phyloP scores from a whole-genome alignment of 2,113 vertebrate genomes.

The Colius striatus region DNA sequence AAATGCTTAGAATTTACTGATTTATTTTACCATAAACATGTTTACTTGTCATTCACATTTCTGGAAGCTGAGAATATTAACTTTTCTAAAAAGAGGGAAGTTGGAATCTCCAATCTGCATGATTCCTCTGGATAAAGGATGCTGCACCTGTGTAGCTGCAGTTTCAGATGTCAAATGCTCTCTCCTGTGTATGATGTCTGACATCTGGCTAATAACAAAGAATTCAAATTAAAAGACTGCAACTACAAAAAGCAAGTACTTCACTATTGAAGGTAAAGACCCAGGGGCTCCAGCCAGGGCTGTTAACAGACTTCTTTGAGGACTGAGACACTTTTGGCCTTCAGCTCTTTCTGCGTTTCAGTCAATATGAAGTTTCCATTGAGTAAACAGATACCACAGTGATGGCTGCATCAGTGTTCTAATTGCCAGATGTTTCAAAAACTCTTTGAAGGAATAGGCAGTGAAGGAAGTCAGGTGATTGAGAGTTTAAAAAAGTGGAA shows the following conservation, averaged over 20 bases:
- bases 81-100: not conserved
- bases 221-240: not conserved
- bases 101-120: not conserved
- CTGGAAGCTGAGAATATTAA: not conserved
- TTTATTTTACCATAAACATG: not conserved
- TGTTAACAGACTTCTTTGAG: not conserved
- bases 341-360: not conserved
- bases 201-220: not conserved
- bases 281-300: not conserved
- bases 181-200: not conserved
- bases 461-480: not conserved
- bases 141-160: not conserved
- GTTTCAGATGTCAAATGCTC: not conserved
- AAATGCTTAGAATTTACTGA: not conserved
- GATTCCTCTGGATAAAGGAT: not conserved
- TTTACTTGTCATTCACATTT: not conserved
- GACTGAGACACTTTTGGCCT: not conserved
- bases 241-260: not conserved
- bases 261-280: not conserved
- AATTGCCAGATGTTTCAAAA: not conserved
- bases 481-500: not conserved
- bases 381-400: not conserved
- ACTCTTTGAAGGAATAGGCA: not conserved
- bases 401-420: not conserved
- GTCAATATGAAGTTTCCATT: not conserved